Base-by-base conservation (phyloP, 2,888 invertebrate genomes). In the Andrena fulva region DNA sequence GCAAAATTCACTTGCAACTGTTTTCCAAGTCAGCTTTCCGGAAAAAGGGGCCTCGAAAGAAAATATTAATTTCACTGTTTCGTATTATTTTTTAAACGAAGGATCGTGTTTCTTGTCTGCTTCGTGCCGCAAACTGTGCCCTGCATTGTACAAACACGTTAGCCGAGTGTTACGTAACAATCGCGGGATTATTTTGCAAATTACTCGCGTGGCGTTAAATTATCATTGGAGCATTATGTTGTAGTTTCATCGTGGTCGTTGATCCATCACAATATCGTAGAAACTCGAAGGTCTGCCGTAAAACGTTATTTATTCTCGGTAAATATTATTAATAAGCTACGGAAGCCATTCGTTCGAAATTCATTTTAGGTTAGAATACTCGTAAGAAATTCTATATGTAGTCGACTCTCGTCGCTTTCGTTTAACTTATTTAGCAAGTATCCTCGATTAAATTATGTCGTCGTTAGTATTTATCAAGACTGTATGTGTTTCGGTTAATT, bases 341-440 rank as follows among this genome's bases (percentile, higher is more conserved):
- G 29, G 16, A 48, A 48, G 24, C 35, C 12, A 8, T n/a, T 12
- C 62, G 35, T 35, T 56, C 27, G 56, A 42, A 56, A 33, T 42
- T 77, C 35, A 50, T 50, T 76, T 66, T 74, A 74, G 27, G 56
- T 20, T 66, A 60, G n/a, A 48, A 42, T 35, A 42, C 56, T 76
- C n/a, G 66, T 67, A 67, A 76, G 35, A 52, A 77, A 77, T 60
- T 67, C 20, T 60, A 64, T 60, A 64, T 31, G 8, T 29, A 60
- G 29, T 35, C 24, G 48, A 24, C 42, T 67, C 77, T 67, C 77
- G 77, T 77, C 67, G 35, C 50, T 66, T 8, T 12, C 31, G 50
- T 20, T 77, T 68, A 77, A 78, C 7, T 78, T 77, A 77, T 63
- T 77, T 62, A 63, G 42, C 62, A 77, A 77, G 31, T 6, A 8